A percentile compares a stretch with the other conserved stretches of the same genome.
These are phyloP conservation scores for Amblyjoppa proteus DNA, from an alignment of 2,888 invertebrate species.

Conservation along the genomic window DNA sequence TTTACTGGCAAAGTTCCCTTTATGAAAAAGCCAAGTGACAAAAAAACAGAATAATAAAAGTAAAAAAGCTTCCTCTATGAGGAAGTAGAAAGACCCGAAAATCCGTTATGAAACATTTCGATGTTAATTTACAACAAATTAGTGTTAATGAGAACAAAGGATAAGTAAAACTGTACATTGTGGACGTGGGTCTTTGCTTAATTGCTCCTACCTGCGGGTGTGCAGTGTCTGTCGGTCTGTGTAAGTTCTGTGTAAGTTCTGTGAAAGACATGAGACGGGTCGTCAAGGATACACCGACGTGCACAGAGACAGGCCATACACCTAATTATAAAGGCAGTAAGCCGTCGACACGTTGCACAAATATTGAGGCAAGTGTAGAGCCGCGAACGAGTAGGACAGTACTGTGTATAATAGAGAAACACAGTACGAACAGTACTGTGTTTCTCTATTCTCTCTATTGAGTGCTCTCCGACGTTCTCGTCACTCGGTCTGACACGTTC, in stretches of 20 bases:
- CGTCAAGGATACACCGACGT: slow-evolving; percentile 12
- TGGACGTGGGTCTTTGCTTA: too few relatives aligned
- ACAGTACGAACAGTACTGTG: slow-evolving; percentile 20
- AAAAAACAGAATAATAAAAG: not conserved
- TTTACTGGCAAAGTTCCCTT: not conserved
- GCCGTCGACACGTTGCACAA: slow-evolving; percentile 76
- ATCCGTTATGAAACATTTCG: too few relatives aligned
- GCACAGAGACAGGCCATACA: slow-evolving; percentile 13
- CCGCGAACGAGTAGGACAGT: slow-evolving; percentile 14
- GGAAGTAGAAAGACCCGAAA: too few relatives aligned
- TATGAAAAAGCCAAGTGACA: too few relatives aligned
- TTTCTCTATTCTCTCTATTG: slow-evolving; percentile 15
- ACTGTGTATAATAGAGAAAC: too few relatives aligned
- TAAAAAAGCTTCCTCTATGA: too few relatives aligned
- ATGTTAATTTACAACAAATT: too few relatives aligned
- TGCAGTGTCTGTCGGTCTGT: not conserved
- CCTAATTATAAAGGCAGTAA: slow-evolving; percentile 74
- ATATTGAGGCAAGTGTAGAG: slow-evolving; percentile 72
- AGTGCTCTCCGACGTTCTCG: not conserved
- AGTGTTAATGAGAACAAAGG: not conserved
- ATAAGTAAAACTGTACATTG: not conserved
- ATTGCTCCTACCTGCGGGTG: not conserved
- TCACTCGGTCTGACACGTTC: slow-evolving; percentile 35
- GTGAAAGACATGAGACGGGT: slow-evolving; percentile 19
- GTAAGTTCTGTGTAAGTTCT: slow-evolving; percentile 36